Evolutionary conservation across 2,113 vertebrate species (phyloP).

Genomic region (Psammodynastes pulverulentus): DNA sequence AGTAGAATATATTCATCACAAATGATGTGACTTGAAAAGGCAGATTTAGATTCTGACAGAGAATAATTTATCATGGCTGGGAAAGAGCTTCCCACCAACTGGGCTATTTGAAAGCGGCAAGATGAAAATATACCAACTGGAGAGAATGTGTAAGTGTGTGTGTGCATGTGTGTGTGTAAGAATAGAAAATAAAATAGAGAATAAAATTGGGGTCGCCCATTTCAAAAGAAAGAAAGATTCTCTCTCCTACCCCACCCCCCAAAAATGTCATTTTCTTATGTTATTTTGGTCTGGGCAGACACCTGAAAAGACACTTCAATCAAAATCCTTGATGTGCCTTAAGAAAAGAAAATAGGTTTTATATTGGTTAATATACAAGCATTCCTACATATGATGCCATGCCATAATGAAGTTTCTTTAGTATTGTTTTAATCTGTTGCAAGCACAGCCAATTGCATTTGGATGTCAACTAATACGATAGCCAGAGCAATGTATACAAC

Average conservation of each 20-base stretch:
- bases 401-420: neutral
- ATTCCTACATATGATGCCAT: neutral
- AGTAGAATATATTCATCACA: conserved; percentile 69
- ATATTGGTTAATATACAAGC: neutral
- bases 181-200: neutral
- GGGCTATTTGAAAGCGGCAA: conserved; percentile 47
- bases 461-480: neutral
- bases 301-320: neutral
- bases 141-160: conserved; percentile 27
- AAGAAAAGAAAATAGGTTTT: neutral
- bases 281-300: neutral
- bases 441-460: neutral
- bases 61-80: conserved; percentile 67
- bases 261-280: neutral
- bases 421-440: neutral
- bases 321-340: neutral
- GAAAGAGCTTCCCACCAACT: conserved; percentile 49
- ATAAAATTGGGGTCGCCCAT: neutral
- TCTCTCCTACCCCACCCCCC: no score
- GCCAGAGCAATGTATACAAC: neutral
- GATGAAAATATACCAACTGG: conserved; percentile 40
- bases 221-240: neutral
- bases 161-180: no score
- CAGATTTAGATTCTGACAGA: conserved; percentile 67
- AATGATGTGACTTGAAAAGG: conserved; percentile 64